Evolutionary conservation across 2,113 vertebrate species (phyloP).

Genomic region (Sphyrna mokarran): DNA sequence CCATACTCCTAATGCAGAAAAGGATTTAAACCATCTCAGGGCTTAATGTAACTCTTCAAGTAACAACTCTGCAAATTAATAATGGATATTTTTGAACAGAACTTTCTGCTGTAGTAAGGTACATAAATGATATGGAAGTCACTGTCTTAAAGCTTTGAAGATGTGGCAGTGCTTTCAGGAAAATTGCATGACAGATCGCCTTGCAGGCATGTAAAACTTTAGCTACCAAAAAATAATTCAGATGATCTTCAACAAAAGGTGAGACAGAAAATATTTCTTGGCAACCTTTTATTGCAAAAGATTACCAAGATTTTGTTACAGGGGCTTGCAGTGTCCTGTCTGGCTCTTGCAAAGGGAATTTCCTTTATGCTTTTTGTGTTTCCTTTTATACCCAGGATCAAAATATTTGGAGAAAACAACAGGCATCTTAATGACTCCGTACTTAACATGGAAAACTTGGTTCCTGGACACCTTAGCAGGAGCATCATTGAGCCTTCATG

Average conservation of each 20-base stretch:
- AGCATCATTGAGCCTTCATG: constrained; percentile 24
- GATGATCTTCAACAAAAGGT: background rate
- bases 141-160: background rate
- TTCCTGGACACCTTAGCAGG: constrained; percentile 19
- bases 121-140: background rate
- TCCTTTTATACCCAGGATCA: constrained; percentile 31
- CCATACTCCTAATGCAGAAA: background rate
- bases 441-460: constrained; percentile 29
- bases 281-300: background rate
- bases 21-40: background rate
- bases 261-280: background rate
- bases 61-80: background rate
- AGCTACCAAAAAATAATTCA: background rate
- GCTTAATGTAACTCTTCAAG: background rate
- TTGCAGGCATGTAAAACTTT: background rate
- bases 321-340: background rate
- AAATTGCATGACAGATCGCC: background rate
- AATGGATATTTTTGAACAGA: background rate
- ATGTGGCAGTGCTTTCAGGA: background rate
- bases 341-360: background rate
- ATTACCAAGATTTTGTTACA: constrained; percentile 12
- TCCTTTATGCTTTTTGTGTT: constrained; percentile 29
- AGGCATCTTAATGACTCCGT: constrained; percentile 28
- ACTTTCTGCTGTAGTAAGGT: background rate
- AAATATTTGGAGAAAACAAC: constrained; percentile 33